phyloP scores from a whole-genome alignment of 2,888 invertebrate genomes.

The Lathronympha strigana region DNA sequence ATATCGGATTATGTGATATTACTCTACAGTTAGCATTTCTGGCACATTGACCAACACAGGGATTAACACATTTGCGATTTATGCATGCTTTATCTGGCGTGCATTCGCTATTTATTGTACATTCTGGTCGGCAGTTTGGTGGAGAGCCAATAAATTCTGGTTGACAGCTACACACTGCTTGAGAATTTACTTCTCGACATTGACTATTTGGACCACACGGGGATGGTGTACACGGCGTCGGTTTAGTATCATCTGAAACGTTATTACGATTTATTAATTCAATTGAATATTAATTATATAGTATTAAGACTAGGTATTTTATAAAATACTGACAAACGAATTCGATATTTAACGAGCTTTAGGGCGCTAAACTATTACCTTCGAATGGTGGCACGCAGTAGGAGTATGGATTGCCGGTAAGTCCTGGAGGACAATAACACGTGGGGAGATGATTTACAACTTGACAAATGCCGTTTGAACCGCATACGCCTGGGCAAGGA shows the following conservation, averaged over 20 bases:
- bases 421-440: slow-evolving; percentile 88
- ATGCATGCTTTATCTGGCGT: slow-evolving; percentile 89
- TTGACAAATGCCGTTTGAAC: slow-evolving; percentile 88
- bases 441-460: slow-evolving; percentile 90
- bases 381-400: slow-evolving; percentile 81
- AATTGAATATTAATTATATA: background rate
- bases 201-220: slow-evolving; percentile 92
- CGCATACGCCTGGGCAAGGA: slow-evolving; percentile 91
- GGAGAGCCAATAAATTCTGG: slow-evolving; percentile 90
- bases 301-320: background rate
- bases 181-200: slow-evolving; percentile 87
- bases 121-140: slow-evolving; percentile 91
- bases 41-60: slow-evolving; percentile 92
- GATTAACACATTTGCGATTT: slow-evolving; percentile 90
- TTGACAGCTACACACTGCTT: slow-evolving; percentile 89
- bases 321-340: background rate
- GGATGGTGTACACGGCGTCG: slow-evolving; percentile 87
- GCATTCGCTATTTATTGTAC: slow-evolving; percentile 92
- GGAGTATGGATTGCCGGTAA: slow-evolving; percentile 88
- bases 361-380: too few species aligned
- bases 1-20: slow-evolving; percentile 92
- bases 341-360: too few species aligned
- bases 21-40: slow-evolving; percentile 91
- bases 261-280: background rate
- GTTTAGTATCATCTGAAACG: slow-evolving; percentile 65